Conservation (phyloP, 2,113 vertebrate genomes). For the Prietella phreatophila region DNA sequence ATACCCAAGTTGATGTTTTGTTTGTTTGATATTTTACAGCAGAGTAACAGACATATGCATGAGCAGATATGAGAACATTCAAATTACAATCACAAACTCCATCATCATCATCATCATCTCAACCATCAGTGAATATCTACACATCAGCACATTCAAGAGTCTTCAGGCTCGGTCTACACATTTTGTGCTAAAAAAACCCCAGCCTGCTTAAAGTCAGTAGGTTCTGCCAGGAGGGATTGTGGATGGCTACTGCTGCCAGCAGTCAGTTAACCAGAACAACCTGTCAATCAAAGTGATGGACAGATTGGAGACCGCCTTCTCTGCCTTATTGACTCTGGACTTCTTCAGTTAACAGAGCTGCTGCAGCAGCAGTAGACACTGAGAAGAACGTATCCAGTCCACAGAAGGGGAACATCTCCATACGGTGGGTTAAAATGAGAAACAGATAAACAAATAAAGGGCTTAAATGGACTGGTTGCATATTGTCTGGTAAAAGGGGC, state of each 20-base stretch:
- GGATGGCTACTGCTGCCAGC: constrained; percentile 22
- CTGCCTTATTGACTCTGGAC: constrained; percentile 28
- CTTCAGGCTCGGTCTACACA: constrained; percentile 53
- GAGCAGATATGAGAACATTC: constrained; percentile 68
- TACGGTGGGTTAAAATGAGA: constrained; percentile 66
- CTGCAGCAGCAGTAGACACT: constrained; percentile 56
- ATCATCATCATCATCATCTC: constrained; percentile 35
- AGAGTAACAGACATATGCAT: constrained; percentile 71
- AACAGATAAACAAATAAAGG: background rate
- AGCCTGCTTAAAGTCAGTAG: constrained; percentile 44
- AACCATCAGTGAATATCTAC: constrained; percentile 16
- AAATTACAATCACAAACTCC: constrained; percentile 62
- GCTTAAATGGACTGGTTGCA: constrained; percentile 6
- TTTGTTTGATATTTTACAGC: constrained; percentile 71
- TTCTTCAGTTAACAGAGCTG: background rate
- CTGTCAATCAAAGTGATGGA: constrained; percentile 16
- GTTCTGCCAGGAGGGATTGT: constrained; percentile 33
- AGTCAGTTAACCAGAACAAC: constrained; percentile 34
- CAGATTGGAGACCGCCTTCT: constrained; percentile 7
- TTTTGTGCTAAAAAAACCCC: constrained; percentile 65
- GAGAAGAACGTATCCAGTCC: constrained; percentile 48
- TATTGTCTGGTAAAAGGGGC: constrained; percentile 62
- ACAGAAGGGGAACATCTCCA: constrained; percentile 66
- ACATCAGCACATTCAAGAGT: constrained; percentile 44
- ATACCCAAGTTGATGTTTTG: constrained; percentile 42